Conservation (phyloP, 2,797 vertebrate genomes). For the Alfaro cultratus region DNA sequence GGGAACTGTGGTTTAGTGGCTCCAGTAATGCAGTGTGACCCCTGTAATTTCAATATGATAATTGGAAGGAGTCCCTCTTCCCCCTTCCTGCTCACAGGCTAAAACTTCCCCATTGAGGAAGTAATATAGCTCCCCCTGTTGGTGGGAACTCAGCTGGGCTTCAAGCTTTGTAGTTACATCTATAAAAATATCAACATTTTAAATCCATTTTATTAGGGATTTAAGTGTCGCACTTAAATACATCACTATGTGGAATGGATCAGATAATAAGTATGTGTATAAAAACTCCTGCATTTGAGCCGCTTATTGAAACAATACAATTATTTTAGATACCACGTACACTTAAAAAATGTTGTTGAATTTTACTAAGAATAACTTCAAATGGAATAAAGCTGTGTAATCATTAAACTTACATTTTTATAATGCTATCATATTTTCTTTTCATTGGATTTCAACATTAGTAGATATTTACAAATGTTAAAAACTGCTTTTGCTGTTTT, state of each 20-base stretch:
- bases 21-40: conserved; percentile 67
- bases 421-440: not conserved
- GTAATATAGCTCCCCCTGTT: conserved; percentile 77
- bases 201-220: not conserved
- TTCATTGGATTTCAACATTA: not conserved
- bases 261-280: not conserved
- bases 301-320: not conserved
- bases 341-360: not conserved
- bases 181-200: not conserved
- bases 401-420: not conserved
- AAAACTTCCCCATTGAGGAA: conserved; percentile 43
- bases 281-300: not conserved
- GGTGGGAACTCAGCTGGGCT: conserved; percentile 57
- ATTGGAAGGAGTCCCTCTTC: conserved; percentile 64
- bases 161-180: conserved; percentile 1
- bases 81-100: not conserved
- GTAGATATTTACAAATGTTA: not conserved
- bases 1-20: conserved; percentile 43
- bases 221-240: not conserved
- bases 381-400: not conserved
- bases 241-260: not conserved
- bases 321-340: not conserved
- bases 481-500: not conserved
- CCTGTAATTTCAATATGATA: conserved; percentile 69
- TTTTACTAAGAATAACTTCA: not conserved